Evolutionary conservation across 1,140 invertebrate genomes (phyloP).

Genomic region (Eufriesea mexicana): DNA sequence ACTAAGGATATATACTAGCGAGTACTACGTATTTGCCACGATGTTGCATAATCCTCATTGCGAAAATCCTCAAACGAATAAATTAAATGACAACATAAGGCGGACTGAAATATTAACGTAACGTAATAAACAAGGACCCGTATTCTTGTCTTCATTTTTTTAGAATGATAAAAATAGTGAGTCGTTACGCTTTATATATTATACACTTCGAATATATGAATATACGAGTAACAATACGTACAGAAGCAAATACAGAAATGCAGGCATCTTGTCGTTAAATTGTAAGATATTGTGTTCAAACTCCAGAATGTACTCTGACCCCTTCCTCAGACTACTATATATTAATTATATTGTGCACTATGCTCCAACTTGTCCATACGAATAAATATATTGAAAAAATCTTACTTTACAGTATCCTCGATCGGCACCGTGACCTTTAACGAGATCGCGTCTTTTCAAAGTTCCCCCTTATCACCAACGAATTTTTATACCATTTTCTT

Average conservation of each 20-base stretch:
- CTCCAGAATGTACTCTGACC: conserved; percentile 81
- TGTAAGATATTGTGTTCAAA: conserved; percentile 82
- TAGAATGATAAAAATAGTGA: conserved; percentile 78
- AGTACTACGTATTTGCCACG: conserved; percentile 66
- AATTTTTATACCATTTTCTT: neutral
- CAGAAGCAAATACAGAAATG: conserved; percentile 78
- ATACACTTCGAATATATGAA: conserved; percentile 77
- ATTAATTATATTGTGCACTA: conserved; percentile 68
- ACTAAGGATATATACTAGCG: conserved; percentile 58
- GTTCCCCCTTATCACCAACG: neutral
- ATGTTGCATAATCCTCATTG: conserved; percentile 69
- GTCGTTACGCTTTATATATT: conserved; percentile 80
- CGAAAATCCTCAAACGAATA: conserved; percentile 56
- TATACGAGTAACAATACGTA: conserved; percentile 77
- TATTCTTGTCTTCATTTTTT: conserved; percentile 76
- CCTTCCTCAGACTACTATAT: conserved; percentile 79
- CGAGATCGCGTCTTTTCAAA: neutral
- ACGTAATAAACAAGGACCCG: conserved; percentile 73
- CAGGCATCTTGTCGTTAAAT: conserved; percentile 81
- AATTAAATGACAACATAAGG: conserved; percentile 68
- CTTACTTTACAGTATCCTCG: conserved; percentile 45
- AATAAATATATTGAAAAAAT: conserved; percentile 74
- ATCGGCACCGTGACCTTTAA: conserved; percentile 7
- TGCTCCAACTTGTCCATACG: conserved; percentile 43
- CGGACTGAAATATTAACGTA: conserved; percentile 75